Evolutionary conservation across 2,797 vertebrate species (phyloP).

Genomic region (Pelodytes ibericus): DNA sequence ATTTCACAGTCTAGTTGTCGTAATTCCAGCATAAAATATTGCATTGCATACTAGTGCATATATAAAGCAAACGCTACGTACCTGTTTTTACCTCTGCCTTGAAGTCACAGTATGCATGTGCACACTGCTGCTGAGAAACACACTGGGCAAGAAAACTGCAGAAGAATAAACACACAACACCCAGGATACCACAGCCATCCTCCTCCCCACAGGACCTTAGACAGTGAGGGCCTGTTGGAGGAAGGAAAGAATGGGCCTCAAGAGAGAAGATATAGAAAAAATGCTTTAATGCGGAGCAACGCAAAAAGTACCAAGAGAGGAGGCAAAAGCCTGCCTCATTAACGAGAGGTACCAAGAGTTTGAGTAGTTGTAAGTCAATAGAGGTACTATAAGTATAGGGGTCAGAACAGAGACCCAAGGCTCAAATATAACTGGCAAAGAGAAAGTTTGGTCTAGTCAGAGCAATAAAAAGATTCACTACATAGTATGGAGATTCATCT

Average conservation of each 20-base stretch:
- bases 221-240: constrained; percentile 1
- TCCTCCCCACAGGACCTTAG: neutral
- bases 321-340: too few relatives aligned
- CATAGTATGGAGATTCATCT: too few relatives aligned
- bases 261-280: neutral
- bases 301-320: too few relatives aligned
- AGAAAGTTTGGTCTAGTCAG: too few relatives aligned
- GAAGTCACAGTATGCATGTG: neutral
- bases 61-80: neutral
- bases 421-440: too few relatives aligned
- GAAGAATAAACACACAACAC: constrained; percentile 13
- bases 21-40: neutral
- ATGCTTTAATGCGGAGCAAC: neutral
- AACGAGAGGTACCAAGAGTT: too few relatives aligned
- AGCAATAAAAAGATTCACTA: too few relatives aligned
- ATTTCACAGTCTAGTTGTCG: too few relatives aligned
- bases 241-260: constrained; percentile 3
- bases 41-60: too few relatives aligned
- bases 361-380: neutral
- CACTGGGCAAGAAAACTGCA: constrained; percentile 9
- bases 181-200: neutral
- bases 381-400: neutral
- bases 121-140: neutral
- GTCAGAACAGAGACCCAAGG: too few relatives aligned
- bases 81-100: neutral